Evolutionary conservation across 2,797 vertebrate species (phyloP).

Genomic region (Falco novaeseelandiae): DNA sequence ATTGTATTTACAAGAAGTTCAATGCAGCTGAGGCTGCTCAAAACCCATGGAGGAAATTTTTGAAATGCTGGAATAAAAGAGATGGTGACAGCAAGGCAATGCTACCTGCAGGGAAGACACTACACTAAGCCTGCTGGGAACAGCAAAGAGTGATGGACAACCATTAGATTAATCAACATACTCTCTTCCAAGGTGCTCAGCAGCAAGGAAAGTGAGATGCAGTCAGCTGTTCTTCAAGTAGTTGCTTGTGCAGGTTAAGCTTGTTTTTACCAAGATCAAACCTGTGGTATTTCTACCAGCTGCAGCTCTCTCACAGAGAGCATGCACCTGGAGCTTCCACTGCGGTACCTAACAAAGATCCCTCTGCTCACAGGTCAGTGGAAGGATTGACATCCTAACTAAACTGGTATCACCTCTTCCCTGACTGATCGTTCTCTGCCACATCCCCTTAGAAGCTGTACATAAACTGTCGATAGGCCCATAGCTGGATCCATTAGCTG

Average conservation of each 20-base stretch:
- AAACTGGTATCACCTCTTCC: accelerated
- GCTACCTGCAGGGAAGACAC: slow-evolving; percentile 2
- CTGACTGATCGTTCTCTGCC: background rate
- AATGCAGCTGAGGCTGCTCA: slow-evolving; percentile 9
- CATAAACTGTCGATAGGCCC: accelerated
- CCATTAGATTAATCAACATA: background rate
- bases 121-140: background rate
- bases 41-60: slow-evolving; percentile 6
- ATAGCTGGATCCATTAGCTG: background rate
- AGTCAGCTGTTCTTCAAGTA: background rate
- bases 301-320: background rate
- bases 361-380: background rate
- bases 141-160: background rate
- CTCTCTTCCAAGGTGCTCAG: background rate
- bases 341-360: background rate
- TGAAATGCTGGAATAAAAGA: slow-evolving; percentile 37
- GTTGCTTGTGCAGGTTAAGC: background rate
- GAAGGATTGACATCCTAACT: background rate
- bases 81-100: background rate
- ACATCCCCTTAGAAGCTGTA: background rate
- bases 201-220: background rate
- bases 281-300: background rate
- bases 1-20: background rate
- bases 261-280: background rate
- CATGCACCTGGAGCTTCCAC: background rate